Evolutionary conservation across 2,888 invertebrate genomes (phyloP).

Genomic region (Zygothrica quintamaculata): DNA sequence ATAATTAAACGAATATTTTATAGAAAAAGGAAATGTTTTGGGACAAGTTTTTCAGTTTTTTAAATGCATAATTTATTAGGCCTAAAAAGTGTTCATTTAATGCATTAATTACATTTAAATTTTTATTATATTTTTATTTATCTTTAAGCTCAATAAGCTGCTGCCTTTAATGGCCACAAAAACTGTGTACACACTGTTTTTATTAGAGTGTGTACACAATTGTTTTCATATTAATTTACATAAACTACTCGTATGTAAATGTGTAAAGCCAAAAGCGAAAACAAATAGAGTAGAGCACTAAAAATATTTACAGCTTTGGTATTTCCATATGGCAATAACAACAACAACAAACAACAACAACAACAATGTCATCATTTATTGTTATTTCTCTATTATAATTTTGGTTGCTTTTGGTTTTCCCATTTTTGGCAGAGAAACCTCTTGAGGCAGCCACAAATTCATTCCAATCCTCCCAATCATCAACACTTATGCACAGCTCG

Average conservation of each 20-base stretch:
- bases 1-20: conserved; percentile 3
- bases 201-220: conserved; percentile 14
- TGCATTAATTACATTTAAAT: no score
- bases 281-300: conserved; percentile 50
- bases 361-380: conserved; percentile 38
- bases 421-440: conserved; percentile 50
- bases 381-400: conserved; percentile 25
- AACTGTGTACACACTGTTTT: neutral
- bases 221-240: conserved; percentile 48
- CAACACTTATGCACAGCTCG: conserved; percentile 45
- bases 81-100: no score
- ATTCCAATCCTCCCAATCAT: conserved; percentile 9
- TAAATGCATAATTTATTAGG: no score
- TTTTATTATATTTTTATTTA: no score
- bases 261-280: conserved; percentile 33
- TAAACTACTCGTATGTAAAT: conserved; percentile 47
- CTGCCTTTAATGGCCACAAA: neutral
- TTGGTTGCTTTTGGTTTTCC: conserved; percentile 23
- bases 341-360: conserved; percentile 7
- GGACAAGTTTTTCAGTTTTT: neutral
- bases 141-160: no score
- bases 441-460: conserved; percentile 23
- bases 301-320: conserved; percentile 28
- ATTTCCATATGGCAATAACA: conserved; percentile 43
- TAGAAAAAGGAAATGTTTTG: neutral